phyloP scores from a whole-genome alignment of 2,888 invertebrate genomes.

The Drosophila ochracea region DNA sequence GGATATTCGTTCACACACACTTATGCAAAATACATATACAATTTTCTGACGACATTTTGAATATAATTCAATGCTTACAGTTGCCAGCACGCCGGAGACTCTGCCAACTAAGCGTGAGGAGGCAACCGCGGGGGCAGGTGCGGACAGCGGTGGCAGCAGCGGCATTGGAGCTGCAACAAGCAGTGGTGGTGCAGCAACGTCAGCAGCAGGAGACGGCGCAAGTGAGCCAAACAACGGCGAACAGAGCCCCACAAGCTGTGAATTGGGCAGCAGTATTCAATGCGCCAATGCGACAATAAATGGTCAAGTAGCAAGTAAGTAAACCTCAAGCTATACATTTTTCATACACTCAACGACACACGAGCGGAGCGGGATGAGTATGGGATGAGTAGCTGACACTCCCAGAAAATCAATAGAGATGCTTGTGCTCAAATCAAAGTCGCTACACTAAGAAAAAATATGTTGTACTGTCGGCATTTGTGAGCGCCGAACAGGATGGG shows the following conservation, averaged over 20 bases:
- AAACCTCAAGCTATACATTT: slow-evolving; percentile 22
- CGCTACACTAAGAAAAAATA: background rate
- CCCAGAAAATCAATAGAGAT: background rate
- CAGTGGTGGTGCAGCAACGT: slow-evolving; percentile 21
- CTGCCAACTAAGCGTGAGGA: slow-evolving; percentile 87
- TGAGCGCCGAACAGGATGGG: background rate
- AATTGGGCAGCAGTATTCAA: slow-evolving; percentile 50
- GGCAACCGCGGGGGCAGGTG: slow-evolving; percentile 65
- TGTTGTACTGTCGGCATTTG: background rate
- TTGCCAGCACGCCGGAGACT: slow-evolving; percentile 93
- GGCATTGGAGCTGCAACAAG: slow-evolving; percentile 28
- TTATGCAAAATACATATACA: background rate
- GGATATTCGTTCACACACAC: slow-evolving; percentile 1
- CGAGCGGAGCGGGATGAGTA: too few relatives aligned
- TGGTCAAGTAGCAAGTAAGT: slow-evolving; percentile 86
- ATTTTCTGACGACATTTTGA: slow-evolving; percentile 39
- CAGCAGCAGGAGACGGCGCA: slow-evolving; percentile 12
- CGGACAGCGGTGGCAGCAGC: slow-evolving; percentile 34
- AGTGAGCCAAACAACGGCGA: slow-evolving; percentile 54
- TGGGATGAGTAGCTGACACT: background rate
- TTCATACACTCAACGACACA: background rate
- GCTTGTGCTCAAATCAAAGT: background rate
- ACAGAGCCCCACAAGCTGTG: slow-evolving; percentile 62
- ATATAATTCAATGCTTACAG: slow-evolving; percentile 87
- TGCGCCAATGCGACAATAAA: slow-evolving; percentile 81